Evolutionary conservation across 2,888 invertebrate species (phyloP), one percentile per base, ranked within the genome.

Genomic region (Platerodrilus igneus): DNA sequence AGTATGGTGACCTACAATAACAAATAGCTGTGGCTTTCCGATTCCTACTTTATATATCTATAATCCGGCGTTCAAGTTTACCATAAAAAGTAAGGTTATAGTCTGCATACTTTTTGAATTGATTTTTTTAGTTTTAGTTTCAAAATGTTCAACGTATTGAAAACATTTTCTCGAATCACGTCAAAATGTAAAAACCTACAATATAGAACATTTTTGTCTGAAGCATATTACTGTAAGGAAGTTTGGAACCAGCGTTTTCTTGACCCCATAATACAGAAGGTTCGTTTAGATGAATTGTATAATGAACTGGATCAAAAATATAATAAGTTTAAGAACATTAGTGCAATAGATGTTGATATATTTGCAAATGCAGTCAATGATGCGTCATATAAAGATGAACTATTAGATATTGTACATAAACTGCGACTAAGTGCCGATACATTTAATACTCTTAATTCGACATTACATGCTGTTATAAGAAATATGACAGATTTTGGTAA

Each of bases 321-420:
- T 58, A 70, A 77, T 26, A 73, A 71, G 21, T 73, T 73, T 38
- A 78, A 77, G 9, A 74, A 75, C 50, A 74, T 85, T 9, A 83
- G 80, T 64, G 81, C 86, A 2, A 75, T 91, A 15, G 92, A 92
- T 65, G 76, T 92, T 5, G 91, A 92, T 60, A 73, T 92, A 53
- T 87, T 86, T 64, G 81, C 80, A 0, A 87, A 90, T 67, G 75
- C 75, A 13, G 60, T 83, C 3, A 71, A 67, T 23, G 74, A 78
- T 34, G 62, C 71, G 1, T 60, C 57, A 2, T 75, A 82, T 53
- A 58, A 79, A 0, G 83, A 86, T 20, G 88, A 90, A 66, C 63
- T 90, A 5, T 75, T 82, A 47, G 83, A 86, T 61, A 62, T 89
- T 9, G 60, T 85, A 17, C 74, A 82, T 61, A 83, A 79, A 60